phyloP scores from a whole-genome alignment of 2,113 vertebrate genomes.

The Anguilla rostrata region DNA sequence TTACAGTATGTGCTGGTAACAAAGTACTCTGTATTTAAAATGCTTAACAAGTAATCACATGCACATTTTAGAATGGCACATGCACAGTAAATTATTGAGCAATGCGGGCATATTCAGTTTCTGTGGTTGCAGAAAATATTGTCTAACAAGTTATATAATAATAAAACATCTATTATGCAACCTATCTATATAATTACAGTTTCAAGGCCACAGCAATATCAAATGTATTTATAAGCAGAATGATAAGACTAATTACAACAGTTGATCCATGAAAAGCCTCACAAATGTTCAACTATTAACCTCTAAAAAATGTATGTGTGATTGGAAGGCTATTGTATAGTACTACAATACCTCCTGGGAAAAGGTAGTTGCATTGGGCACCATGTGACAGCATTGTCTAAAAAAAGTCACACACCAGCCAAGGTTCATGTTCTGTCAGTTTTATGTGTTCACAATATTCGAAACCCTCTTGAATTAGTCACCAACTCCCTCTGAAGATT shows the following conservation, averaged over 20 bases:
- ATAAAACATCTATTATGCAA: no score
- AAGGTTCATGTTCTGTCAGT: conserved; percentile 63
- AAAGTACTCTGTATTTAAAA: no score
- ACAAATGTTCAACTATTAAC: not conserved
- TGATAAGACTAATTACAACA: not conserved
- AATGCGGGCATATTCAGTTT: no score
- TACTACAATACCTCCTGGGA: not conserved
- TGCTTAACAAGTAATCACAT: no score
- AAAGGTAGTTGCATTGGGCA: not conserved
- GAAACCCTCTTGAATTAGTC: conserved; percentile 74
- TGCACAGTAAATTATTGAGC: no score
- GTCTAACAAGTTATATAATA: no score
- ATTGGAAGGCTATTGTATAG: not conserved
- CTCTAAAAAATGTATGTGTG: not conserved
- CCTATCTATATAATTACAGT: no score
- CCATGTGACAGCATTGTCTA: conserved; percentile 44
- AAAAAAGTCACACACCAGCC: conserved; percentile 47
- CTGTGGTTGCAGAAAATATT: no score
- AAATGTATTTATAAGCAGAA: no score
- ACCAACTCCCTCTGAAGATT: conserved; percentile 67
- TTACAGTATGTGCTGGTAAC: no score
- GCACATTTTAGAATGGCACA: no score
- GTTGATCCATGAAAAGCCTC: not conserved
- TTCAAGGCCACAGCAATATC: no score
- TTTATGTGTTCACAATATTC: conserved; percentile 57